A percentile compares a stretch with the other conserved stretches of the same genome.
Evolutionary conservation across 2,888 invertebrate genomes (phyloP).

Genomic region (Trissolcus japonicus): DNA sequence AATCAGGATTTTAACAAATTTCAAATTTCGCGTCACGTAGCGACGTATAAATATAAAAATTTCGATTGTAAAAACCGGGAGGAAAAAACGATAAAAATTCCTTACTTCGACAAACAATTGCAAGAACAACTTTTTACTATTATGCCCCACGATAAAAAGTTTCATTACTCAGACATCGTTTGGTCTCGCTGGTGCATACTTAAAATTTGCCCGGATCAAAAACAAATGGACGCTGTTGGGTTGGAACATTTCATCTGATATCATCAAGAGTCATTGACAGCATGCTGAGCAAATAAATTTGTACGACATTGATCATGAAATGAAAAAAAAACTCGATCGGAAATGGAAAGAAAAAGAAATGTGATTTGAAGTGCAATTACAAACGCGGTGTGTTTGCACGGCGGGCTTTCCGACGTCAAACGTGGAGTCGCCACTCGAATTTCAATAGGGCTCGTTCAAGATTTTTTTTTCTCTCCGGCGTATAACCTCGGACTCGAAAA

Average conservation of each 20-base stretch:
- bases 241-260: not conserved
- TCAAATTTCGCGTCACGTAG: too few species aligned
- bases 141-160: too few species aligned
- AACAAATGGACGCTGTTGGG: too few species aligned
- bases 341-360: constrained; percentile 19
- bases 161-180: too few species aligned
- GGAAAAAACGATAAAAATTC: too few species aligned
- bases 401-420: constrained; percentile 43
- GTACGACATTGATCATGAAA: constrained; percentile 12
- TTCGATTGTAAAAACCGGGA: too few species aligned
- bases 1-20: too few species aligned
- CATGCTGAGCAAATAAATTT: not conserved
- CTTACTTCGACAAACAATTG: too few species aligned
- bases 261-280: not conserved
- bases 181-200: too few species aligned
- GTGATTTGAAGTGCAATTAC: constrained; percentile 24
- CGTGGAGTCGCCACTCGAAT: constrained; percentile 41
- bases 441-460: constrained; percentile 34
- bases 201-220: too few species aligned
- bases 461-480: constrained; percentile 30
- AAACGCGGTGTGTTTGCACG: constrained; percentile 26
- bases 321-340: constrained; percentile 3
- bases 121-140: too few species aligned
- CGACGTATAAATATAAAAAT: too few species aligned
- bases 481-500: constrained; percentile 49